Base-by-base conservation (phyloP, 2,888 invertebrate species). In the Aphodius sticticus region DNA sequence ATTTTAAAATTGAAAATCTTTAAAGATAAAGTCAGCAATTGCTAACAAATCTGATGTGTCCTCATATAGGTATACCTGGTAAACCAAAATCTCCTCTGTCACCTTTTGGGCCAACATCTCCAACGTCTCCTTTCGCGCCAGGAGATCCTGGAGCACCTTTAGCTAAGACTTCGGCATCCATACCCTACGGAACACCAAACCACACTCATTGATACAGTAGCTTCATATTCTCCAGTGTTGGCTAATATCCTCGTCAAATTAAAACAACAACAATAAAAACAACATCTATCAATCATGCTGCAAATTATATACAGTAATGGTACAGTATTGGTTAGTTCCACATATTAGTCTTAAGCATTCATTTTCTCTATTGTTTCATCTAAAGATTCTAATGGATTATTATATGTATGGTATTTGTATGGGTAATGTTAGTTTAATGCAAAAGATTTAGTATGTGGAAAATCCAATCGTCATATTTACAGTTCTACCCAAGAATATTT, bases 61-160 rank as follows among this genome's bases (percentile, higher is more conserved):
- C 77, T 76, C 70, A 74, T 77, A 77, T 74, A 71, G 38, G 81
- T 89, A 26, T 26, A 90, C 91, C 91, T 88, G 90, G 88, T 82
- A 90, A 85, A 85, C 92, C 92, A 84, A 89, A 87, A 84, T 90
- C 89, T 83, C 92, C 92, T 85, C 87, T 89, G 85, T 90, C 89
- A 83, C 90, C 91, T 85, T 87, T 89, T 79, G 85, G 85, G 81
- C 92, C 92, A 86, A 89, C 85, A 85, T 89, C 92, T 88, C 91
- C 94, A 88, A 86, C 84, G 83, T 91, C 91, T 84, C 93, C 92
- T 85, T 90, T 91, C 81, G 88, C 89, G 80, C 94, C 94, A 35
- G 93, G 92, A 76, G 92, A 91, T 80, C 94, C 94, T 72, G 93
- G 92, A 81, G 92, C 92, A 81, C 95, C 95, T 85, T 92, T 91